Evolutionary conservation across 2,113 vertebrate species (phyloP).

Genomic region (Pachypanchax playfairii): DNA sequence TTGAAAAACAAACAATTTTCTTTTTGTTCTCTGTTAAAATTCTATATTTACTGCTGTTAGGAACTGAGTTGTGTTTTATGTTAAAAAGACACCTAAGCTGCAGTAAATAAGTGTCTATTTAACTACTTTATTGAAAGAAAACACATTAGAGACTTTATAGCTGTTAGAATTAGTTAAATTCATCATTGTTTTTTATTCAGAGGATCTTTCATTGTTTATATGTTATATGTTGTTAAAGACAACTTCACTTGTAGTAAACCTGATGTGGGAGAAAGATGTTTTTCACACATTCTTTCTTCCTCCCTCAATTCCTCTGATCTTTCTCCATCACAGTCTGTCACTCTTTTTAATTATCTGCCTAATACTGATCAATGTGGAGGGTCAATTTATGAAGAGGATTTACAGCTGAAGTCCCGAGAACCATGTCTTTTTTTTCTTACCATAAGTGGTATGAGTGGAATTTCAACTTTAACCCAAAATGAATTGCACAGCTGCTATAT

Average conservation of each 20-base stretch:
- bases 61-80: background rate
- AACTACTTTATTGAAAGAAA: too few species aligned
- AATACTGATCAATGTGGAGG: background rate
- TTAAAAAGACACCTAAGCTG: background rate
- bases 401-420: background rate
- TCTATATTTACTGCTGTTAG: background rate
- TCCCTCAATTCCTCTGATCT: conserved; percentile 3
- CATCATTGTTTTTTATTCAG: conserved; percentile 33
- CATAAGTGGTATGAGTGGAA: conserved; percentile 38
- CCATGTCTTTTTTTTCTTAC: conserved; percentile 2
- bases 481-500: conserved; percentile 7
- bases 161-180: too few species aligned
- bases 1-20: background rate
- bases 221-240: conserved; percentile 69
- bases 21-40: background rate
- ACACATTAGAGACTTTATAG: too few species aligned
- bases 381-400: conserved; percentile 7
- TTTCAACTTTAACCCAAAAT: conserved; percentile 24
- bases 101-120: background rate
- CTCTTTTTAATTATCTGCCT: background rate
- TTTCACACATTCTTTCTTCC: conserved; percentile 8
- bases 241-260: conserved; percentile 48
- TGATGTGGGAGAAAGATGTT: conserved; percentile 72
- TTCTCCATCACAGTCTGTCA: conserved; percentile 7
- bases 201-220: too few species aligned